A percentile compares a stretch with the other conserved stretches of the same genome.
These are phyloP conservation scores for Dioctria linearis DNA, from an alignment of 2,888 invertebrate genomes.

Conservation along the genomic window DNA sequence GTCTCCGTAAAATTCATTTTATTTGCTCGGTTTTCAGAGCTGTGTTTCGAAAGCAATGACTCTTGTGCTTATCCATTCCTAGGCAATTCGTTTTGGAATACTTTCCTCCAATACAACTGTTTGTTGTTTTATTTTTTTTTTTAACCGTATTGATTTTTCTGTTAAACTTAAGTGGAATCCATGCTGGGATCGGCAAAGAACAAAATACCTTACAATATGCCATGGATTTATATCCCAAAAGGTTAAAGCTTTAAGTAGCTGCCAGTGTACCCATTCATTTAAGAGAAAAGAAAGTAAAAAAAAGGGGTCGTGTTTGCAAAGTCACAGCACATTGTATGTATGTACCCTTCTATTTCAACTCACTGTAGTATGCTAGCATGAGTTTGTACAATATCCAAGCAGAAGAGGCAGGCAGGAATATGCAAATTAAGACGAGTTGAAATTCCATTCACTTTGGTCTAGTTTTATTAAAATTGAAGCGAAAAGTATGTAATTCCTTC, in stretches of 20 bases:
- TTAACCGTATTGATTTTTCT: background rate
- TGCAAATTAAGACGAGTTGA: conserved; percentile 42
- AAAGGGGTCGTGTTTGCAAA: conserved; percentile 28
- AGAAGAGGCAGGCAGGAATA: conserved; percentile 14
- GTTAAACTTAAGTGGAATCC: background rate
- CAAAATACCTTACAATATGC: conserved; percentile 18
- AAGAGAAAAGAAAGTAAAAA: conserved; percentile 2
- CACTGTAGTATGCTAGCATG: conserved; percentile 16
- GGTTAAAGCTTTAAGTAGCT: conserved; percentile 42
- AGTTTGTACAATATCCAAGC: conserved; percentile 2
- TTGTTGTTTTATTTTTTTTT: background rate
- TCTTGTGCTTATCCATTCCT: background rate
- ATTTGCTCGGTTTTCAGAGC: too few species aligned
- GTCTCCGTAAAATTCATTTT: too few species aligned
- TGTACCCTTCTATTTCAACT: conserved; percentile 22
- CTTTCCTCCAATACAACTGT: background rate
- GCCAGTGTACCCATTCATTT: conserved; percentile 35
- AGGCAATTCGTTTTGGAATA: background rate
- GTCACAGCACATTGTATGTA: background rate
- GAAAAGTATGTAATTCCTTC: conserved; percentile 41
- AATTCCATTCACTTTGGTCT: conserved; percentile 36
- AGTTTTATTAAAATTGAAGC: conserved; percentile 44
- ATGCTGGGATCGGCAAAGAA: background rate
- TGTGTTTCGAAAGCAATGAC: too few species aligned
- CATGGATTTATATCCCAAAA: conserved; percentile 29